Evolutionary conservation across 1,140 invertebrate genomes (phyloP), one percentile per base, ranked within the genome.

Genomic region (Camponotus floridanus): DNA sequence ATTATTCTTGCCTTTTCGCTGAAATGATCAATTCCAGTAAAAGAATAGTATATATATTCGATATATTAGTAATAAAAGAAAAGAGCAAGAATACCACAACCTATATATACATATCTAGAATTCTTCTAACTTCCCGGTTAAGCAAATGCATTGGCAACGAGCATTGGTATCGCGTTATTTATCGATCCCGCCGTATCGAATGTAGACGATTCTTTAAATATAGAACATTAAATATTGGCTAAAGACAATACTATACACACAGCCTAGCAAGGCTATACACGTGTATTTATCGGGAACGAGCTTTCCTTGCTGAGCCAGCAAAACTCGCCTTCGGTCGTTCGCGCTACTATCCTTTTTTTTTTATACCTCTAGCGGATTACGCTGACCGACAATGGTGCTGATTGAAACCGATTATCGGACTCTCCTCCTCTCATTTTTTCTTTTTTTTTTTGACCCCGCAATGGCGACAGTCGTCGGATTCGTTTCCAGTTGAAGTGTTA

Each of bases 361-460:
- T 76, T 59, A 65, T 85, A 39, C 83, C 64, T 85, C 55, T 68
- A 36, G 70, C 65, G 70, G 80, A 85, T 86, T 85, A 70, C 79
- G 86, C 70, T 83, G 92, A 92, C 92, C 92, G 91, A 94, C 94
- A 94, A 94, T 94, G 92, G 92, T 88, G 92, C 94, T 94, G 93
- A 94, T 94, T 94, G 94, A 94, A 93, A 94, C 91, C 94, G 92
- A 92, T 93, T 91, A 93, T 94, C 92, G 91, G 91, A 92, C 92
- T 70, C 76, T 80, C 45, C 80, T 76, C 73, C 45, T 86, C 57
- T 76, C 81, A 45, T 89, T 84, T 74, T 76, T 89, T 51, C 62
- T 91, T 92, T 90, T 91, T 91, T 92, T 90, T 90, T 93, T 90
- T 76, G 74, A 86, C 88, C 86, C 89, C 88, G 89, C 64, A 83